Base-by-base conservation (phyloP, 2,113 vertebrate genomes). In the Oreotrochilus melanogaster region DNA sequence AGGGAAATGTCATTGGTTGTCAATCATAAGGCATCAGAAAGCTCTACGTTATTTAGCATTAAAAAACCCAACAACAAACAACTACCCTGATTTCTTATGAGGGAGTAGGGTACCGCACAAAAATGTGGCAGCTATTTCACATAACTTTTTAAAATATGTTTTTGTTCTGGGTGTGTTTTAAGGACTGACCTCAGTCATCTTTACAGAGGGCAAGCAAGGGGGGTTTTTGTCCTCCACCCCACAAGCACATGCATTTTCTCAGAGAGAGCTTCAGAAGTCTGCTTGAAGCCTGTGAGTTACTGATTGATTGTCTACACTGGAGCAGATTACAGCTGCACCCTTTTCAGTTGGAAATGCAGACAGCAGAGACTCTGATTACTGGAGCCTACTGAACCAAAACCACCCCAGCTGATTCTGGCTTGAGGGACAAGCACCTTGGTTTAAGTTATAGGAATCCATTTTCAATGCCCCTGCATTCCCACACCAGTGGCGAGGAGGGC, bases 101-200 rank as follows among this genome's bases (percentile, higher is more conserved):
- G 48, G 84, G 86, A 95, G 90, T 75, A 94, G 88, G 82, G 90
- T 94, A 94, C 85, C 64, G 94, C 95, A 96, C 96, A 97, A 82
- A 91, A 95, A 93, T 0, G 7, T 95, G 95, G 96, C 96, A 97
- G 95, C 95, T 97, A 95, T 93, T 96, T 94, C 86, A 74, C 64
- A 33, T 84, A 93, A 93, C 61, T 47, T 60, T 86, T 83, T 72
- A 45, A 82, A 91, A 80, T 35, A 69, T 1, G 3, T 10, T 88
- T 84, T 87, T 9, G 1, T 89, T 87, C 58, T 81, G 57, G 43
- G 35, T 8, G 4, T 87, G 47, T 86, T 96, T 82, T 71, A 85
- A 65, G 79, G 64, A 86, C 62, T 25, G 71, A 70, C 66, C 64
- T 91, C 69, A 37, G 25, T 78, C 69, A 48, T 72, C 73, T 78